Evolutionary conservation across 2,888 invertebrate genomes (phyloP), one percentile per base, ranked within the genome.

Genomic region (Dinocampus coccinellae): DNA sequence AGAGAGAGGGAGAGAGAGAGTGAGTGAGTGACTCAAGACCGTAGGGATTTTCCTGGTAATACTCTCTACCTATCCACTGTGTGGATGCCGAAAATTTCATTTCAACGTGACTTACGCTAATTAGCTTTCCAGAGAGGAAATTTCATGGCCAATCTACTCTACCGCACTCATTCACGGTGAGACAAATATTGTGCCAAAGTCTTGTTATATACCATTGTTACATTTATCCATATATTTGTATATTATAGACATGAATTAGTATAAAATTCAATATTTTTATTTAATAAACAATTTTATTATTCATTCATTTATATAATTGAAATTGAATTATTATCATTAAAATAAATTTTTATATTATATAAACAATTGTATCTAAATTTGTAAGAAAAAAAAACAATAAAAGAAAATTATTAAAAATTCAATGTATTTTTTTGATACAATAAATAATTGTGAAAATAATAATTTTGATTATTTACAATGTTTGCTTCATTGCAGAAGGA

Each of bases 21-120:
- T 24, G 24, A 24, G n/a, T 33, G 16, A 24, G 39, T 62, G 62
- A 62, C 42, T 42, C 39, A 42, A 62, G 62, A 64, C 47, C 63
- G 26, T 47, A 29, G 47, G 42, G 66, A 66, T 66, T 57, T 39
- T 66, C 33, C 16, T n/a, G 20, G 58, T 33, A 34, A 33, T n/a
- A 26, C 13, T 13, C 26, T 34, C 34, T 20, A 9, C 16, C 34
- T 20, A 9, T 33, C 29, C 29, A 29, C 42, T 13, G 11, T 26
- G 13, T 26, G 47, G 47, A 47, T 47, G 47, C 36, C 11, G 36
- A 47, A 47, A 73, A 73, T 71, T 74, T 73, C 47, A 57, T 69
- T 69, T 61, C 57, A 63, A 47, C 63, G 73, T 71, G 73, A 72
- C 75, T 72, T 62, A 61, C 61, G 70, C 71, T 74, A 73, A 76